phyloP scores from a whole-genome alignment of 2,797 vertebrate species.

The Microctenopoma steveboyesi region DNA sequence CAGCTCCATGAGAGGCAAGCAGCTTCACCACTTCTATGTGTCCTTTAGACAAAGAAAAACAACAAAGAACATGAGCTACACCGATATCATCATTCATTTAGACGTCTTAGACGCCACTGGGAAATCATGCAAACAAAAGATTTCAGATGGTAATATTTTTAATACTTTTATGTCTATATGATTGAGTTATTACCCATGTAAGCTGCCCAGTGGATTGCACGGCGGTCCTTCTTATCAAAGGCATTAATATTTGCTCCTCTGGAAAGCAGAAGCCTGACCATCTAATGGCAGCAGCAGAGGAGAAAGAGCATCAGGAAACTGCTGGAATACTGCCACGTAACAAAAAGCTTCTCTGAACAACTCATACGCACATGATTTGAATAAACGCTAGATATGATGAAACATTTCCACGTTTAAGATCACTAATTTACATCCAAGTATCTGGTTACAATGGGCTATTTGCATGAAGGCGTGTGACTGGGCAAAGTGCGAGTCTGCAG shows the following conservation, averaged over 20 bases:
- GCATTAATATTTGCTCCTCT: constrained; percentile 99
- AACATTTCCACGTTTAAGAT: constrained; percentile 6
- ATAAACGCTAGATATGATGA: constrained; percentile 1
- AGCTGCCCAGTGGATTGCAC: constrained; percentile 98
- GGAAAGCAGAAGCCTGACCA: constrained; percentile 95
- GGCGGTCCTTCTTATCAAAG: constrained; percentile 99
- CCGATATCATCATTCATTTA: not conserved
- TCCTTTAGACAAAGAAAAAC: constrained; percentile 76
- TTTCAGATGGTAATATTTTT: too few species aligned
- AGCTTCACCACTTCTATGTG: constrained; percentile 98
- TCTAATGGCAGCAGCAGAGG: constrained; percentile 79
- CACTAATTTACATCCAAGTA: not conserved
- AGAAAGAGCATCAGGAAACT: constrained; percentile 6
- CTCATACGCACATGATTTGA: constrained; percentile 3
- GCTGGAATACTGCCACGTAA: not conserved
- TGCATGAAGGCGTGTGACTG: constrained; percentile 18
- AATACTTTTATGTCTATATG: not conserved
- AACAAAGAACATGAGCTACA: not conserved
- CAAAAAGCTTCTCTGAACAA: not conserved
- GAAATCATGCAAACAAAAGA: not conserved
- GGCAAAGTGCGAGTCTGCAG: constrained; percentile 4
- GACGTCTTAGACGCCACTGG: not conserved
- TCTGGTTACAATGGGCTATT: constrained; percentile 10
- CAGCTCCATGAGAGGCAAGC: constrained; percentile 93
- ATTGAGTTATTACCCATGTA: constrained; percentile 91